A percentile compares a stretch with the other conserved stretches of the same genome.
phyloP scores from a whole-genome alignment of 2,888 invertebrate species.

The Xestia rhomboidea region DNA sequence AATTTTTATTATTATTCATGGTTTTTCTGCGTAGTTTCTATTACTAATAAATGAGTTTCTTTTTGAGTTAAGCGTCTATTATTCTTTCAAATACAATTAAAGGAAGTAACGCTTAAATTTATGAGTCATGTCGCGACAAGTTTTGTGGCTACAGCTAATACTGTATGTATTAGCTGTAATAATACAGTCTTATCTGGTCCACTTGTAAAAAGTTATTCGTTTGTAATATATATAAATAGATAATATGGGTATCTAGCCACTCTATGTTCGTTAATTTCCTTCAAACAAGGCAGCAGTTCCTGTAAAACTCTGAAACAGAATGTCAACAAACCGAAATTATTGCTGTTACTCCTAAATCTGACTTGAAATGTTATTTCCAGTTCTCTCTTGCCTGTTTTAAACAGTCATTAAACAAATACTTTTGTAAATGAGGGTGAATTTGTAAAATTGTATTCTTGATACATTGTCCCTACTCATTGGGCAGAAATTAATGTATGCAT shows the following conservation, averaged over 20 bases:
- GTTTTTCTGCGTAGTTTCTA: background rate
- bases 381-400: background rate
- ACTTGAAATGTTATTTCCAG: background rate
- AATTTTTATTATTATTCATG: background rate
- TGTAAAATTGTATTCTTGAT: background rate
- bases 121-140: slow-evolving; percentile 35
- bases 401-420: background rate
- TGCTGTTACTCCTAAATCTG: background rate
- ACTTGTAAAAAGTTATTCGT: background rate
- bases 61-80: background rate
- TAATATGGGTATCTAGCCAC: background rate
- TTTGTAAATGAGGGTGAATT: background rate
- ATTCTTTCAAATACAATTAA: background rate
- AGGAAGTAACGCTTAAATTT: background rate
- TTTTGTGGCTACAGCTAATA: background rate
- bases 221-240: background rate
- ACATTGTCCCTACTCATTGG: background rate
- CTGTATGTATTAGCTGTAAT: too few species aligned
- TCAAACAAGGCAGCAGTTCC: background rate
- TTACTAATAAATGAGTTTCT: background rate
- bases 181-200: background rate
- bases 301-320: background rate
- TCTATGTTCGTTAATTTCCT: background rate
- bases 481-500: too few species aligned
- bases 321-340: background rate